Evolutionary conservation across 2,888 invertebrate genomes (phyloP).

Genomic region (Schizaphis graminum): DNA sequence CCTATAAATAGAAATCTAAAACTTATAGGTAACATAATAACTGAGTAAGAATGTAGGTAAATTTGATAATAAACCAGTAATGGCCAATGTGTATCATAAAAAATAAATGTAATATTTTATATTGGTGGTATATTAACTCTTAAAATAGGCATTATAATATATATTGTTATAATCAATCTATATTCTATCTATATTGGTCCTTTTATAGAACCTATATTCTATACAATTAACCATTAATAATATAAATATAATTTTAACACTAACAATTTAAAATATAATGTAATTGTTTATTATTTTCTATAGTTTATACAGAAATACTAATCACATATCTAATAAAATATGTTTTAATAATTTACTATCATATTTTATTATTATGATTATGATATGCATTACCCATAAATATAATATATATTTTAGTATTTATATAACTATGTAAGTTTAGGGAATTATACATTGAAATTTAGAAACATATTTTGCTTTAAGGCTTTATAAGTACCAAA

Average conservation of each 20-base stretch:
- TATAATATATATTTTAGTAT: background rate
- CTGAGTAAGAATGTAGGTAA: background rate
- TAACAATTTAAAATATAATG: background rate
- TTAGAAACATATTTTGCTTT: background rate
- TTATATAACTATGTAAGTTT: background rate
- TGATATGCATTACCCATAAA: background rate
- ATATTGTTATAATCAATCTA: background rate
- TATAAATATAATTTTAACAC: background rate
- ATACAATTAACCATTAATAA: background rate
- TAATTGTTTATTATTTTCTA: background rate
- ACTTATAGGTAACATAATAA: background rate
- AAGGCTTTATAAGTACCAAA: background rate
- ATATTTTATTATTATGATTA: conserved; percentile 11
- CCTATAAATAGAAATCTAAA: background rate
- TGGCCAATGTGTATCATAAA: background rate
- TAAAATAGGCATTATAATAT: background rate
- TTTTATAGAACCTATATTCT: background rate
- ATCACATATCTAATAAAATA: background rate
- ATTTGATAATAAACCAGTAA: background rate
- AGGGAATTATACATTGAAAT: background rate
- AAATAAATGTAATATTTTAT: background rate
- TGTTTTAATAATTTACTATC: background rate
- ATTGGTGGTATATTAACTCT: background rate
- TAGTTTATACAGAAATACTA: background rate
- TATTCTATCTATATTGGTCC: too few relatives aligned